Evolutionary conservation across 2,797 vertebrate genomes (phyloP).

Genomic region (Telmatherina bonti): DNA sequence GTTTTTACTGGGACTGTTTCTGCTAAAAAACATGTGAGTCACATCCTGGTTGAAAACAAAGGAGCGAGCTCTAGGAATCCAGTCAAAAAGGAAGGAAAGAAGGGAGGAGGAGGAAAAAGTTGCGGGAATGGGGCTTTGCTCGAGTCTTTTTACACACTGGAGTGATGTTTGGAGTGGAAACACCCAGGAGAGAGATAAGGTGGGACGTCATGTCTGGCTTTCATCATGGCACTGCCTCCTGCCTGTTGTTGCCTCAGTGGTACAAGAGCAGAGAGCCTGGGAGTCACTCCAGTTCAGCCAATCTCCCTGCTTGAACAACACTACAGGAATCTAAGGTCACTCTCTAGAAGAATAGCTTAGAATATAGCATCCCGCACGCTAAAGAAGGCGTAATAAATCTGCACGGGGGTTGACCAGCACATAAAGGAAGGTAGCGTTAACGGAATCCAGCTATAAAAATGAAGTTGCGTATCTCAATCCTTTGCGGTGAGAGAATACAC

Average conservation of each 20-base stretch:
- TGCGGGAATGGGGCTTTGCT: slow-evolving; percentile 43
- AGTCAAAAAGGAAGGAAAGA: slow-evolving; percentile 67
- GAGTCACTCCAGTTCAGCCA: slow-evolving; percentile 49
- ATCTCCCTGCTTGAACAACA: slow-evolving; percentile 57
- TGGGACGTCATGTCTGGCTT: slow-evolving; percentile 82
- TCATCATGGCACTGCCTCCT: slow-evolving; percentile 71
- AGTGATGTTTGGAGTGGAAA: slow-evolving; percentile 77
- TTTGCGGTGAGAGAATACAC: slow-evolving; percentile 23
- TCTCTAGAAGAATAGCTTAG: slow-evolving; percentile 49
- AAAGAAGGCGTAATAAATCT: slow-evolving; percentile 50
- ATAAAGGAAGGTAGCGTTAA: slow-evolving; percentile 33
- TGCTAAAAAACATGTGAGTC: slow-evolving; percentile 47
- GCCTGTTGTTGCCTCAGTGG: slow-evolving; percentile 34
- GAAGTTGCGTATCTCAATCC: slow-evolving; percentile 32
- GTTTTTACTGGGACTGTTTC: slow-evolving; percentile 26
- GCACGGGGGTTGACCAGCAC: slow-evolving; percentile 15
- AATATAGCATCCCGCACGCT: slow-evolving; percentile 17
- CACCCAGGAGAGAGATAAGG: slow-evolving; percentile 81
- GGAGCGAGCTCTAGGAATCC: slow-evolving; percentile 61
- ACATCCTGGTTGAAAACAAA: slow-evolving; percentile 77
- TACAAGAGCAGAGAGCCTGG: slow-evolving; percentile 19
- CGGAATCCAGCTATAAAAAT: slow-evolving; percentile 32
- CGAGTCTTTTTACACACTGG: slow-evolving; percentile 66
- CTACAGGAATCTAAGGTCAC: slow-evolving; percentile 67
- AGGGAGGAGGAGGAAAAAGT: slow-evolving; percentile 45